Evolutionary conservation across 2,113 vertebrate genomes (phyloP), one percentile per base, ranked within the genome.

Genomic region (Polypterus senegalus): DNA sequence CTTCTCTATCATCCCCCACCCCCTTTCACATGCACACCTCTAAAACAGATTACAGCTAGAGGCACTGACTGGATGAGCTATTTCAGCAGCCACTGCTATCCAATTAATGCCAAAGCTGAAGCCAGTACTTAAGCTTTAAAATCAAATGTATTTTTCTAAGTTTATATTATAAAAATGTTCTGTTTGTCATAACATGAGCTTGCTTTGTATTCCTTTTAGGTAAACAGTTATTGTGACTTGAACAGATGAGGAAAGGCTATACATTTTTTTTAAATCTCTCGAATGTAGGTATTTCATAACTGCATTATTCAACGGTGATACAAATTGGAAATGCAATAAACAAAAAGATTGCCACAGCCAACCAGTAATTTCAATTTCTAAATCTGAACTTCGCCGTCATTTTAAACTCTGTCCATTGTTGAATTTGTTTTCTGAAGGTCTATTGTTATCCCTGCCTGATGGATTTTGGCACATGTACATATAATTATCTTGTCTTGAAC

Each of bases 31-130:
- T 68, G 60, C 68, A 67, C 65, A 70, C 67, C 68, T 27, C 64
- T 59, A 61, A 65, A 66, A 65, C 60, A 54, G 49, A 53, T 62
- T 67, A 70, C 72, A 70, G 65, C 64, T 72, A 68, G 68, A 63
- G 56, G 58, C 60, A 63, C 62, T 58, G 57, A 59, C 58, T 61
- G 63, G 61, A 60, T 53, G 48, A 58, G 55, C 7, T 7, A 45
- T 59, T 54, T 11, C 57, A 54, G 9, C 54, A 46, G 27, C 11
- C 46, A 10, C 49, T 47, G 27, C 46, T 60, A 44, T 54, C 27
- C 49, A 57, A 47, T 47, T 61, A 51, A 27, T 27, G 27, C 27
- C 27, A 27, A 27, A 27, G 27, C 27, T 27, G 27, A 27, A 27
- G 27, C 27, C 27, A 27, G 27, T 27, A 27, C 27, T 27, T 27